These are phyloP conservation scores for Ctenochaetus hawaiiensis DNA, from an alignment of 2,797 vertebrate species.

Conservation along the genomic window DNA sequence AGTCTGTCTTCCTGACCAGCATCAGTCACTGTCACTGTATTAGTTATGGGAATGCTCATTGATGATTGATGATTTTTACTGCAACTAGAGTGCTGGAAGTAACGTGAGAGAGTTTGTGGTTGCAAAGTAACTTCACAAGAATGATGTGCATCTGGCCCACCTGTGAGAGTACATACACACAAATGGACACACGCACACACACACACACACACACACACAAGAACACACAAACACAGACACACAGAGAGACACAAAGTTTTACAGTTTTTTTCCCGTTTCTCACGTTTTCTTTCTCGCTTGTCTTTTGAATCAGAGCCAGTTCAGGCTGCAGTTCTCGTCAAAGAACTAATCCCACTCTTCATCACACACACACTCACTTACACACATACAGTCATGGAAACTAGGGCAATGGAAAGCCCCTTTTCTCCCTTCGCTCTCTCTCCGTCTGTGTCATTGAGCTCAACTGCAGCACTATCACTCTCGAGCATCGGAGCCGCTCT, in stretches of 20 bases:
- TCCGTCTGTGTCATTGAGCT: conserved; percentile 29
- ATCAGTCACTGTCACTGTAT: conserved; percentile 44
- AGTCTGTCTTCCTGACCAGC: conserved; percentile 22
- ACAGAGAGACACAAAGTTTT: not conserved
- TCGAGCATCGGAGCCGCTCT: conserved; percentile 26
- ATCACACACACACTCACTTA: not conserved
- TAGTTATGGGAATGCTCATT: conserved; percentile 54
- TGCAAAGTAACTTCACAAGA: conserved; percentile 50
- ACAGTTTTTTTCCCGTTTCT: not conserved
- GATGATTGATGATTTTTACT: conserved; percentile 47
- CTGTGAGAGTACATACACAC: conserved; percentile 37
- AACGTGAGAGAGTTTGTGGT: conserved; percentile 56
- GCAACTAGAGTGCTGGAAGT: conserved; percentile 39
- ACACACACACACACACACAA: not conserved
- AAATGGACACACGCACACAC: not conserved
- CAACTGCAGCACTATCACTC: conserved; percentile 37
- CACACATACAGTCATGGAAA: conserved; percentile 48
- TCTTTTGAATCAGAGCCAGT: conserved; percentile 33
- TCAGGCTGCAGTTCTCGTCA: conserved; percentile 43
- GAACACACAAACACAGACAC: conserved; percentile 1
- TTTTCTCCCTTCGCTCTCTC: conserved; percentile 28
- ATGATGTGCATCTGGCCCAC: conserved; percentile 57
- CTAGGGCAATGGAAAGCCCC: conserved; percentile 70
- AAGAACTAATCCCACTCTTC: conserved; percentile 17
- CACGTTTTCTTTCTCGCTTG: conserved; percentile 27